Evolutionary conservation across 2,797 vertebrate genomes (phyloP).

Genomic region (Phalloptychus januarius): DNA sequence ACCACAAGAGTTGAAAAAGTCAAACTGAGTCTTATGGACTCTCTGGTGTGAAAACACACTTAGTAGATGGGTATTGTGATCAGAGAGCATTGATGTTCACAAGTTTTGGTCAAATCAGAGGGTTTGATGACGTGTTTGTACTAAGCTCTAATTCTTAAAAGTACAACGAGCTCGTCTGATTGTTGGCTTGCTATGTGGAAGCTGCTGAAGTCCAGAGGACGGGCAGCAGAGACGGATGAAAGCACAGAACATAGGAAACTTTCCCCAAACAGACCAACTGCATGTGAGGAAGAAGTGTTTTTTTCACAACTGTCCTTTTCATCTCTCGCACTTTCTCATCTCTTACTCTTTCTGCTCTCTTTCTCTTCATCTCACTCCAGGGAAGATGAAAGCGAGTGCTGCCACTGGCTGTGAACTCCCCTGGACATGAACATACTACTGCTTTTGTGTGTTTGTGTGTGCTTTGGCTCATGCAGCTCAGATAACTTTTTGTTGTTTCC

Average conservation of each 20-base stretch:
- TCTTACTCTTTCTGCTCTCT: slow-evolving; percentile 14
- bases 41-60: too few relatives aligned
- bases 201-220: not conserved
- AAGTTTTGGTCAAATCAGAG: not conserved
- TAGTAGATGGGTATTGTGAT: not conserved
- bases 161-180: not conserved
- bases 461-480: not conserved
- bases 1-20: too few relatives aligned
- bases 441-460: slow-evolving; percentile 14
- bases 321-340: slow-evolving; percentile 47
- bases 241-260: slow-evolving; percentile 1
- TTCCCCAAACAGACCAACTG: slow-evolving; percentile 17
- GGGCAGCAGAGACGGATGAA: slow-evolving; percentile 1
- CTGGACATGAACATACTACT: slow-evolving; percentile 25
- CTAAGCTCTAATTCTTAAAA: not conserved
- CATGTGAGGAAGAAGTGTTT: slow-evolving; percentile 37
- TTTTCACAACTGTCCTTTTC: slow-evolving; percentile 47
- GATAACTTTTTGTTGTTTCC: slow-evolving; percentile 22
- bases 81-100: not conserved
- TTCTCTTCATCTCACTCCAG: slow-evolving; percentile 43
- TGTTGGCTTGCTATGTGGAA: not conserved
- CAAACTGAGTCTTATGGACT: too few relatives aligned
- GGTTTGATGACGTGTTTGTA: not conserved
- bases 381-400: slow-evolving; percentile 61
- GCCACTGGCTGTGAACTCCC: slow-evolving; percentile 42